These are phyloP conservation scores for Ranitomeya variabilis DNA, from an alignment of 2,113 vertebrate species.

Conservation along the genomic window DNA sequence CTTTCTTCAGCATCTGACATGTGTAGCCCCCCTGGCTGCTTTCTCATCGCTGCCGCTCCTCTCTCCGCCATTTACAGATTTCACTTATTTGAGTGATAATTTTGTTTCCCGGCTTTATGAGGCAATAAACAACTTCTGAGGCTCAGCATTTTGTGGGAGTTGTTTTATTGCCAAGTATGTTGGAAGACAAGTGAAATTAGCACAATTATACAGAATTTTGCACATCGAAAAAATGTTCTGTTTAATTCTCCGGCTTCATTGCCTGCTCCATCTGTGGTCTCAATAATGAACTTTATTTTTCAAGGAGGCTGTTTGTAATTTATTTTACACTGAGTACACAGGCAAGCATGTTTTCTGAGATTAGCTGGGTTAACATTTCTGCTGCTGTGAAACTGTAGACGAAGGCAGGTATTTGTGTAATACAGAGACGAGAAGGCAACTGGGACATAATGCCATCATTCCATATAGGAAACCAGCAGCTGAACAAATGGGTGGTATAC, in stretches of 20 bases:
- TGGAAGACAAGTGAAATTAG: slow-evolving; percentile 66
- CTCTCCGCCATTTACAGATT: slow-evolving; percentile 47
- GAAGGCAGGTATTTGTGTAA: neutral
- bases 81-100: slow-evolving; percentile 59
- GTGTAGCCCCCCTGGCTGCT: slow-evolving; percentile 21
- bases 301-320: slow-evolving; percentile 54
- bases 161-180: slow-evolving; percentile 63
- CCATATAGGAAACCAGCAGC: neutral
- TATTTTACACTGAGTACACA: slow-evolving; percentile 47
- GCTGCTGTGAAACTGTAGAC: slow-evolving; percentile 22
- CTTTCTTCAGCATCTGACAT: neutral
- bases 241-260: slow-evolving; percentile 65
- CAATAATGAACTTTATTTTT: slow-evolving; percentile 59
- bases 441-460: neutral
- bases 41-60: slow-evolving; percentile 7
- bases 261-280: slow-evolving; percentile 58
- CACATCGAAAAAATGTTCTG: slow-evolving; percentile 59
- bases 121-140: slow-evolving; percentile 63
- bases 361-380: slow-evolving; percentile 34
- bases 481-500: neutral
- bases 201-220: slow-evolving; percentile 63
- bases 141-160: slow-evolving; percentile 63
- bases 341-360: slow-evolving; percentile 31
- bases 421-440: neutral
- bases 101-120: slow-evolving; percentile 61